phyloP scores from a whole-genome alignment of 2,113 vertebrate genomes.

The Cyprinodon variegatus region DNA sequence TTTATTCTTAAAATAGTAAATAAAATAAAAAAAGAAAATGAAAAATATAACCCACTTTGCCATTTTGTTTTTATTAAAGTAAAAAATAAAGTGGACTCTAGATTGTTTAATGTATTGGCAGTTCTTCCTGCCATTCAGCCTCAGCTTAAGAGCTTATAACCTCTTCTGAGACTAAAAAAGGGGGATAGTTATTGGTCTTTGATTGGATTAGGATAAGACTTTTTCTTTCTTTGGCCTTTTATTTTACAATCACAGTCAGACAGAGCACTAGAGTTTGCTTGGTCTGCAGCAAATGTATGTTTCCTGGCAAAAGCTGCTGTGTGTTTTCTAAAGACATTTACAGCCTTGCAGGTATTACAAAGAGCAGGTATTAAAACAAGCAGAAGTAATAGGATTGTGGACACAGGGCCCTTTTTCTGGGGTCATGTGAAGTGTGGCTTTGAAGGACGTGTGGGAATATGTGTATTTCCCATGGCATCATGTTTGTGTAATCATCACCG shows the following conservation, averaged over 20 bases:
- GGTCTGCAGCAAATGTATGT: constrained; percentile 5
- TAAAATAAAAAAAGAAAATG: neutral
- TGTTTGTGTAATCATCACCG: constrained; percentile 33
- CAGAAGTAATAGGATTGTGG: constrained; percentile 67
- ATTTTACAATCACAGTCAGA: constrained; percentile 13
- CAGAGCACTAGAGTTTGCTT: neutral
- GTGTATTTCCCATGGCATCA: constrained; percentile 57
- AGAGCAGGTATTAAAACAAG: constrained; percentile 69
- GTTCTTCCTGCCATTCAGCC: constrained; percentile 5
- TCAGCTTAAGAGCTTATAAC: constrained; percentile 8
- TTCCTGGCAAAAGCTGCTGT: constrained; percentile 24
- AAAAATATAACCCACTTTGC: neutral
- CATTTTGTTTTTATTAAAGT: neutral
- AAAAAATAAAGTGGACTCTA: neutral
- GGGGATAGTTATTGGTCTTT: constrained; percentile 5
- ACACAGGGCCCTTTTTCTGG: constrained; percentile 25
- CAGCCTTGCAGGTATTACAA: constrained; percentile 46
- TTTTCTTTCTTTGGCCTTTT: neutral
- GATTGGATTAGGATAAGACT: neutral
- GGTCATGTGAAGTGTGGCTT: constrained; percentile 43
- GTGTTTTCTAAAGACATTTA: constrained; percentile 54
- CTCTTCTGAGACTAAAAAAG: constrained; percentile 9
- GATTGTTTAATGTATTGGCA: neutral
- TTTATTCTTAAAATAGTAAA: neutral
- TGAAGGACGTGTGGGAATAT: constrained; percentile 66